Conservation (phyloP, 2,888 invertebrate genomes). For the Ichneumoninae sp. region DNA sequence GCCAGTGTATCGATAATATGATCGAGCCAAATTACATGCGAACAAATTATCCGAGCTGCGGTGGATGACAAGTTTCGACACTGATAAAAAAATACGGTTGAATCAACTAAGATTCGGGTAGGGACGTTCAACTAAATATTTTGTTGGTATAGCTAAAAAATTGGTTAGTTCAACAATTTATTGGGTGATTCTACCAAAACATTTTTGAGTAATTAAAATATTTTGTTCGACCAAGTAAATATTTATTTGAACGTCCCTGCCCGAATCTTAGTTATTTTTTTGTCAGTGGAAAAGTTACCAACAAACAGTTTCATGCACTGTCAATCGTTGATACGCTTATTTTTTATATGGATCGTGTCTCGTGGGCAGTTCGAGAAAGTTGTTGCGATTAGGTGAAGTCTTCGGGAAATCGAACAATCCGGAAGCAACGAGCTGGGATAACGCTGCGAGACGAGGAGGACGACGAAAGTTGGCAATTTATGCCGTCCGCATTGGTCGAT, state of each 20-base stretch:
- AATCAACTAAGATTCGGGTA: no score
- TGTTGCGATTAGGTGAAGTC: slow-evolving; percentile 39
- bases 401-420: slow-evolving; percentile 50
- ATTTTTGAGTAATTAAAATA: no score
- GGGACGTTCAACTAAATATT: no score
- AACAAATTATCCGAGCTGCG: not conserved
- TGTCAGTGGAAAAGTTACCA: not conserved
- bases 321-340: slow-evolving; percentile 8
- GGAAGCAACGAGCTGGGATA: slow-evolving; percentile 32
- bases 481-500: slow-evolving; percentile 66
- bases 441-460: slow-evolving; percentile 15
- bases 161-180: no score
- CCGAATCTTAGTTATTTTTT: no score
- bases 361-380: slow-evolving; percentile 38
- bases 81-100: no score
- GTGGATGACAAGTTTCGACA: not conserved
- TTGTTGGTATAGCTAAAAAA: no score
- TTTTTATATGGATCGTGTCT: slow-evolving; percentile 7
- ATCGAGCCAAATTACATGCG: not conserved
- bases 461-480: slow-evolving; percentile 24
- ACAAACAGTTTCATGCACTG: not conserved
- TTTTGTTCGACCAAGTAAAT: no score
- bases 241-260: no score
- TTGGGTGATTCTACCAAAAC: no score
- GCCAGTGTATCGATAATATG: not conserved